phyloP scores from a whole-genome alignment of 2,113 vertebrate genomes.

The Prinia subflava region DNA sequence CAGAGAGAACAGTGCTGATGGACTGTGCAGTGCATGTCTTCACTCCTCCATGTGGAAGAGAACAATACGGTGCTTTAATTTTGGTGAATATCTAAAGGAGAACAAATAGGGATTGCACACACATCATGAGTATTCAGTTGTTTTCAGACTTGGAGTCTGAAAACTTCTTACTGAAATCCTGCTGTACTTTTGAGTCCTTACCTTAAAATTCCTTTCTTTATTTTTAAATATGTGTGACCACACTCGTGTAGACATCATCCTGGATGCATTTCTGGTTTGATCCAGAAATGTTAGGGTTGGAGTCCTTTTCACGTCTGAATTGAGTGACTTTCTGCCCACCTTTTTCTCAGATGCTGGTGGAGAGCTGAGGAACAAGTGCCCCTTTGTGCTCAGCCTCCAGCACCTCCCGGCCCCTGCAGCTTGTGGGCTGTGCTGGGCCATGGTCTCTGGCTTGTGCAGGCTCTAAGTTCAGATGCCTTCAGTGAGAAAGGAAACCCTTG shows the following conservation, averaged over 20 bases:
- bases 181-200: neutral
- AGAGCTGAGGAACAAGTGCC: neutral
- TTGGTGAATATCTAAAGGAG: neutral
- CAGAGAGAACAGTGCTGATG: neutral
- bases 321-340: slow-evolving; percentile 10
- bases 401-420: neutral
- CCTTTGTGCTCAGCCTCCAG: neutral
- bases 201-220: neutral
- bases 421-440: neutral
- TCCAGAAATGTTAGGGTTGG: neutral
- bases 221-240: neutral
- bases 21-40: neutral
- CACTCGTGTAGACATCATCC: neutral
- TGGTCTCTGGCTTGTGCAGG: neutral
- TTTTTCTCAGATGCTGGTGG: neutral
- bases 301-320: neutral
- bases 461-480: neutral
- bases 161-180: neutral
- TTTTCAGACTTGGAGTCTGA: neutral
- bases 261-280: neutral
- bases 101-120: neutral
- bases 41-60: neutral
- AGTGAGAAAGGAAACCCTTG: neutral
- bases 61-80: neutral
- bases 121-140: neutral